These are phyloP conservation scores for Camptogramma bilineatum DNA, from an alignment of 2,888 invertebrate species.

Conservation along the genomic window DNA sequence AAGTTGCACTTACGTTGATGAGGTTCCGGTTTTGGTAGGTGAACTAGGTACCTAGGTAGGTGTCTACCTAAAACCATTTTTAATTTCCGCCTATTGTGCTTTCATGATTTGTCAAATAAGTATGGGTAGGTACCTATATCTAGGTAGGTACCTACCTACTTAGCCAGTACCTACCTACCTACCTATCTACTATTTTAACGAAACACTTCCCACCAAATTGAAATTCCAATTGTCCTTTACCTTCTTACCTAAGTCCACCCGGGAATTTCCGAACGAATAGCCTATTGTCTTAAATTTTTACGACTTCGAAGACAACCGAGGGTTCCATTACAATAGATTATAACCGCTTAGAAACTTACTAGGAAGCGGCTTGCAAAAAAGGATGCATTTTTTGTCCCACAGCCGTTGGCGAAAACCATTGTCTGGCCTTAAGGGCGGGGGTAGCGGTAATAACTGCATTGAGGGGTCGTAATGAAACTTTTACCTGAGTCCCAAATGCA, in stretches of 20 bases:
- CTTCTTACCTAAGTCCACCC: conserved; percentile 9
- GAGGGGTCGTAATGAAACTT: conserved; percentile 76
- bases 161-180: too few species aligned
- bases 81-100: too few species aligned
- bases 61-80: too few species aligned
- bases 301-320: conserved; percentile 46
- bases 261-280: conserved; percentile 35
- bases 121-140: too few species aligned
- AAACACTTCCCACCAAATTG: neutral
- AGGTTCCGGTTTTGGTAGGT: too few species aligned
- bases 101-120: too few species aligned
- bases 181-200: too few species aligned
- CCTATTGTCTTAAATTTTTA: conserved; percentile 53
- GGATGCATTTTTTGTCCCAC: conserved; percentile 70
- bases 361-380: conserved; percentile 76
- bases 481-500: conserved; percentile 68
- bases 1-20: too few species aligned
- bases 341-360: conserved; percentile 66
- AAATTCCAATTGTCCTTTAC: neutral
- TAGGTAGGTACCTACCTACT: too few species aligned
- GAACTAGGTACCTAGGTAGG: too few species aligned
- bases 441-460: conserved; percentile 68
- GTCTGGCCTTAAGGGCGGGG: conserved; percentile 68
- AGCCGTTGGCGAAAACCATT: conserved; percentile 77
- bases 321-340: conserved; percentile 50